phyloP scores from a whole-genome alignment of 1,140 invertebrate genomes.

The Ladona fulva region DNA sequence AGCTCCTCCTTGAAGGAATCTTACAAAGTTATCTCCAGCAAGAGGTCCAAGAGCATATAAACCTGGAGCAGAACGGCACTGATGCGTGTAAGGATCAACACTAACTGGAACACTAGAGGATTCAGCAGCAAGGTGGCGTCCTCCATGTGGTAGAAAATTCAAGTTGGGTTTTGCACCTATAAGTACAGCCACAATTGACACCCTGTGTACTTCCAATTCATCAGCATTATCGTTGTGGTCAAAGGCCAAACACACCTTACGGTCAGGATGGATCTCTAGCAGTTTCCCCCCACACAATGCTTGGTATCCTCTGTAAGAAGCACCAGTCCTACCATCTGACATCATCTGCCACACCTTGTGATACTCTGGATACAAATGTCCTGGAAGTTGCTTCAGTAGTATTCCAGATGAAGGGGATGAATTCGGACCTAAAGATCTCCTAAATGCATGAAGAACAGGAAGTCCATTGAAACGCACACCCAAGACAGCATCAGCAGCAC shows the following conservation, averaged over 20 bases:
- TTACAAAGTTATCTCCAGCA: slow-evolving; percentile 82
- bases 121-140: slow-evolving; percentile 54
- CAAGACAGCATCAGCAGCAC: slow-evolving; percentile 81
- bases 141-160: slow-evolving; percentile 48
- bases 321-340: slow-evolving; percentile 47
- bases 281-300: slow-evolving; percentile 55
- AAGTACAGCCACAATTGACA: slow-evolving; percentile 63
- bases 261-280: slow-evolving; percentile 34
- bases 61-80: slow-evolving; percentile 55
- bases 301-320: slow-evolving; percentile 58
- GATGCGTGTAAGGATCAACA: slow-evolving; percentile 64
- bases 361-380: slow-evolving; percentile 79
- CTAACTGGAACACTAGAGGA: slow-evolving; percentile 58
- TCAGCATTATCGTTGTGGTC: neutral
- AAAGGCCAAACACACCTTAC: slow-evolving; percentile 33
- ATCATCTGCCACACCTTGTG: slow-evolving; percentile 76
- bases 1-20: slow-evolving; percentile 71
- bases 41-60: slow-evolving; percentile 79
- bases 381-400: slow-evolving; percentile 56
- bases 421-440: slow-evolving; percentile 43
- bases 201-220: slow-evolving; percentile 25
- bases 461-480: slow-evolving; percentile 51
- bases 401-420: slow-evolving; percentile 34
- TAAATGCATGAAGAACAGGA: slow-evolving; percentile 65
- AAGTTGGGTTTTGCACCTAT: slow-evolving; percentile 78